Percentiles rank a stretch among this genome's conserved stretches.
Evolutionary conservation across 1,140 invertebrate species (phyloP).

Genomic region (Diabrotica virgifera): DNA sequence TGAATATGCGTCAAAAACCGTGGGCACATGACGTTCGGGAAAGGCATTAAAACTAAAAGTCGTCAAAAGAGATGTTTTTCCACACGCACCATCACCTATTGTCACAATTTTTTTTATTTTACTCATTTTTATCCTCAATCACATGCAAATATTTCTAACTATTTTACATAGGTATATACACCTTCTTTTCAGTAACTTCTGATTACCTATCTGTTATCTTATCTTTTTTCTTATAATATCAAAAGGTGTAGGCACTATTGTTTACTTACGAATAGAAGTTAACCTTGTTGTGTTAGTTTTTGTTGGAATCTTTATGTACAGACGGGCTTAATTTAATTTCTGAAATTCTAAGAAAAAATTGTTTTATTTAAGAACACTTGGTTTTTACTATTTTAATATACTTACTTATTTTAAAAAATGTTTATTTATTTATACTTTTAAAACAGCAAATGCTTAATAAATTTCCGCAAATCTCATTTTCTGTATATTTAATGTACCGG

Average conservation of each 20-base stretch:
- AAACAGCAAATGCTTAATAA: no score
- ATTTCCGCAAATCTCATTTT: no score
- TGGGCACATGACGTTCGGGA: slow-evolving; percentile 82
- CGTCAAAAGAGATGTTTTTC: slow-evolving; percentile 91
- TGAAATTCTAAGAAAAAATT: no score
- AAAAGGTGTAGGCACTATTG: no score
- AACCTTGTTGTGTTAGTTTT: neutral
- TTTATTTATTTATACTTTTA: no score
- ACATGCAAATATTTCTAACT: neutral
- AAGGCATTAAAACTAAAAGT: slow-evolving; percentile 85
- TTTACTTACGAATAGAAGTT: neutral
- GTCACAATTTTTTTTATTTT: slow-evolving; percentile 39
- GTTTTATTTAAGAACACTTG: no score
- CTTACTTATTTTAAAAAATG: no score
- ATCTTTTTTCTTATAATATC: neutral
- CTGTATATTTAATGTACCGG: no score
- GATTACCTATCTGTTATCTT: neutral
- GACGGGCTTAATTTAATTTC: no score
- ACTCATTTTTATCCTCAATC: neutral
- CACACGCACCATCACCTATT: slow-evolving; percentile 63
- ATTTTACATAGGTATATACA: neutral
- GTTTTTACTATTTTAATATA: no score
- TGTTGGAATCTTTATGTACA: neutral
- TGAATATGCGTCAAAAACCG: slow-evolving; percentile 76
- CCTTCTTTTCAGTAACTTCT: neutral